These are phyloP conservation scores for Cephus spinipes DNA, from an alignment of 2,888 invertebrate species.

Conservation along the genomic window DNA sequence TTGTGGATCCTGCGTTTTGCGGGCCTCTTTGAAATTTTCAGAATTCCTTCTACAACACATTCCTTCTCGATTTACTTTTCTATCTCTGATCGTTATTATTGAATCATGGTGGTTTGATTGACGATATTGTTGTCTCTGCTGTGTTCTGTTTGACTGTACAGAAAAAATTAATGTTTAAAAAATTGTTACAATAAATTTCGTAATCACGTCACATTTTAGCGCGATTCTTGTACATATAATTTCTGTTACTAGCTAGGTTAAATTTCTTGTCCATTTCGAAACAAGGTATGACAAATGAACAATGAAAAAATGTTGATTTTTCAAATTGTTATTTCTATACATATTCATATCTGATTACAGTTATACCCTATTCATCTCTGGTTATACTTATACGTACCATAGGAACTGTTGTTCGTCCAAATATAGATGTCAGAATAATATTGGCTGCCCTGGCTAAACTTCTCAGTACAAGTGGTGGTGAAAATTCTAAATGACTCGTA, in stretches of 20 bases:
- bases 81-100: background rate
- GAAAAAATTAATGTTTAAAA: background rate
- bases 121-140: background rate
- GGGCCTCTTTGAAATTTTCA: too few relatives aligned
- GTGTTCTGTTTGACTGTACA: background rate
- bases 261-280: background rate
- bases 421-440: slow-evolving; percentile 29
- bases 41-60: too few relatives aligned
- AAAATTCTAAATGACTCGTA: slow-evolving; percentile 16
- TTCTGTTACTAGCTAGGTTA: background rate
- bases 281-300: slow-evolving; percentile 4
- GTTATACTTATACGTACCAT: background rate
- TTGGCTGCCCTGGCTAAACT: slow-evolving; percentile 32
- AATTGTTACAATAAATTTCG: background rate
- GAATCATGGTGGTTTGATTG: background rate
- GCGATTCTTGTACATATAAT: background rate
- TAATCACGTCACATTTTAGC: background rate
- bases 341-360: background rate
- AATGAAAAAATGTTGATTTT: background rate
- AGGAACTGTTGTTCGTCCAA: slow-evolving; percentile 19
- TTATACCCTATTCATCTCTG: background rate
- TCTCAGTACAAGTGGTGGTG: slow-evolving; percentile 26
- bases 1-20: too few relatives aligned
- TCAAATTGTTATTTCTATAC: background rate
- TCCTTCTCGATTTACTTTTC: too few relatives aligned